Evolutionary conservation across 64 coral and sea anemone species (phyloP).

Genomic region (Montipora cactus): DNA sequence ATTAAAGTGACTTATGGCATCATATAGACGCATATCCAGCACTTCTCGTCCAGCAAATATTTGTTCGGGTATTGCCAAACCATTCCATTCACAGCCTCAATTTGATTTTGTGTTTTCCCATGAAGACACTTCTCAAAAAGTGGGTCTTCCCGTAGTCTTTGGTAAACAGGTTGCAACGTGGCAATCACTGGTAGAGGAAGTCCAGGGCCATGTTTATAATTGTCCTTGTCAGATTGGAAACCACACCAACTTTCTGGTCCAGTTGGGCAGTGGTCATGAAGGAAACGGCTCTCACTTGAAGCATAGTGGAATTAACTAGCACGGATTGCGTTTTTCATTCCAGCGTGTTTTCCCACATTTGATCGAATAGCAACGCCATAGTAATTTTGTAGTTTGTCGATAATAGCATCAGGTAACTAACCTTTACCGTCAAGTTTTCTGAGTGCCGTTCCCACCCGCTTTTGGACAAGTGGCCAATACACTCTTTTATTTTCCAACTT

Average conservation of each 20-base stretch:
- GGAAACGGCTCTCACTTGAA: neutral
- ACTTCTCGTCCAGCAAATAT: constrained; percentile 9
- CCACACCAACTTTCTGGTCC: neutral
- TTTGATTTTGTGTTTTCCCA: constrained; percentile 26
- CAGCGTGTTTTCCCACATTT: constrained; percentile 11
- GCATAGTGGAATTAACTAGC: constrained; percentile 14
- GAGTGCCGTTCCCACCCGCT: constrained; percentile 16
- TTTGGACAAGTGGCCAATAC: constrained; percentile 5
- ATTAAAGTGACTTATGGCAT: constrained; percentile 38
- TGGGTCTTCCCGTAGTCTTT: neutral
- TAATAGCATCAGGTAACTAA: neutral
- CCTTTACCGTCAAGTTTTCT: neutral
- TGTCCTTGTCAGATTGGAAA: neutral
- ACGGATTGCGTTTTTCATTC: neutral
- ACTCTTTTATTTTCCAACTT: constrained; percentile 16
- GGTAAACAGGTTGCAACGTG: neutral
- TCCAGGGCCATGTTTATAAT: constrained; percentile 8
- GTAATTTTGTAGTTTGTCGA: constrained; percentile 37
- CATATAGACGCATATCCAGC: constrained; percentile 35
- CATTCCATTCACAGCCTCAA: constrained; percentile 3
- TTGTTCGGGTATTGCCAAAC: constrained; percentile 18
- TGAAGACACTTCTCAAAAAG: neutral
- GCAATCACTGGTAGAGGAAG: neutral
- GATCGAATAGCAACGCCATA: constrained; percentile 23
- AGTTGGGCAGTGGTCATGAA: constrained; percentile 10